A percentile compares a stretch with the other conserved stretches of the same genome.
Conservation (phyloP, 2,888 invertebrate species). For the Clunio marinus region DNA sequence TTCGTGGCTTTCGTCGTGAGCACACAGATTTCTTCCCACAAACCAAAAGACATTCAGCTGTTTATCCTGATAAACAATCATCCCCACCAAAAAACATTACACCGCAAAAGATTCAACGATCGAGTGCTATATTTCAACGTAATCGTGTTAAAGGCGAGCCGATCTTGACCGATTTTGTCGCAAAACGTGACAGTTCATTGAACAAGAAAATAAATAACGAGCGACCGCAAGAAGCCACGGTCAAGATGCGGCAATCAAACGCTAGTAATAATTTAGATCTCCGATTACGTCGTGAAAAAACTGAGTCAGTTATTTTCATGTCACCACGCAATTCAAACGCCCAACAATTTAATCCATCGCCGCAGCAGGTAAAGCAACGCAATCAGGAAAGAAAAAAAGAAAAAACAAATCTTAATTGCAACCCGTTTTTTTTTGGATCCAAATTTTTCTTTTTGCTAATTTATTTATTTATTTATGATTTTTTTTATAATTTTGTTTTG, state of each 20-base stretch:
- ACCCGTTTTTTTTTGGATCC: constrained; percentile 19
- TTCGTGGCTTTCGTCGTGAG: constrained; percentile 74
- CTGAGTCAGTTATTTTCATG: constrained; percentile 80
- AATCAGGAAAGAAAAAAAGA: not conserved
- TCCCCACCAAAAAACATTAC: constrained; percentile 42
- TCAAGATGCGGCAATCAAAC: constrained; percentile 45
- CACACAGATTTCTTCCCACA: constrained; percentile 80
- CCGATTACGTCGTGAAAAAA: constrained; percentile 78
- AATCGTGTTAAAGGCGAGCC: constrained; percentile 64
- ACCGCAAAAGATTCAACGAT: constrained; percentile 55
- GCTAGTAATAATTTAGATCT: constrained; percentile 52
- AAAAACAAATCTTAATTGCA: not conserved
- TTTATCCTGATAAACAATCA: constrained; percentile 50
- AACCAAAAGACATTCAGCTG: constrained; percentile 71
- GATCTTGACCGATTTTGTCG: constrained; percentile 65
- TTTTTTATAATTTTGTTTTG: constrained; percentile 22
- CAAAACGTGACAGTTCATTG: constrained; percentile 41
- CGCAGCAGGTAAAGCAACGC: constrained; percentile 47
- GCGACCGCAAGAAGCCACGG: constrained; percentile 47
- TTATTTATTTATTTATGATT: constrained; percentile 27
- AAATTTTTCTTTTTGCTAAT: too few species aligned
- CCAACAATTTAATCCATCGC: constrained; percentile 50
- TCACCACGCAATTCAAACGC: constrained; percentile 55
- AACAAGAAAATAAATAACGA: constrained; percentile 40
- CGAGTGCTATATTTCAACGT: constrained; percentile 67